These are phyloP conservation scores for Poecilia picta DNA, from an alignment of 2,797 vertebrate species.

Conservation along the genomic window DNA sequence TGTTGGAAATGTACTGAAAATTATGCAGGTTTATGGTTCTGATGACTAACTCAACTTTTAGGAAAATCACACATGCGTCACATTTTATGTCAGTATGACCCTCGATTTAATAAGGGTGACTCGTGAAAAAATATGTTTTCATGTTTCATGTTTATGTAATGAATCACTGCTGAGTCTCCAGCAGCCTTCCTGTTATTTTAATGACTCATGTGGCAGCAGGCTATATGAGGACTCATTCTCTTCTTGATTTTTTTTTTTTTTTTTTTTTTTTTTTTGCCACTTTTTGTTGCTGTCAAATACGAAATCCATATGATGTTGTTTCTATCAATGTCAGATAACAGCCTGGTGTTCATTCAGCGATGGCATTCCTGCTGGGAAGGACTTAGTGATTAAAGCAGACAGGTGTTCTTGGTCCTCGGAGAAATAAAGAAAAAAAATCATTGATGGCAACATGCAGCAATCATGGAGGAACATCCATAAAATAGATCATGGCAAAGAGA, in stretches of 20 bases:
- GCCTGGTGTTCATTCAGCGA: constrained; percentile 63
- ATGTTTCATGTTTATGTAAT: constrained; percentile 41
- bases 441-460: constrained; percentile 79
- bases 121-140: constrained; percentile 70
- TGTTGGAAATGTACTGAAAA: background rate
- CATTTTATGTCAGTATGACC: constrained; percentile 34
- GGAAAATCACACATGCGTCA: constrained; percentile 67
- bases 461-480: constrained; percentile 83
- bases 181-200: constrained; percentile 43
- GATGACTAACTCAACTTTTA: constrained; percentile 59
- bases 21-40: constrained; percentile 9
- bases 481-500: constrained; percentile 80
- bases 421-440: constrained; percentile 80
- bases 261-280: constrained; percentile 33
- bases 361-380: constrained; percentile 79
- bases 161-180: constrained; percentile 55
- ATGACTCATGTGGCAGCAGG: constrained; percentile 51
- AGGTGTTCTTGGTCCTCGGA: constrained; percentile 81
- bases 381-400: constrained; percentile 81
- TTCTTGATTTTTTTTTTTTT: constrained; percentile 60
- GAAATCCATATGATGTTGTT: constrained; percentile 78
- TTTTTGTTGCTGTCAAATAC: constrained; percentile 62
- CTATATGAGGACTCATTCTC: constrained; percentile 28
- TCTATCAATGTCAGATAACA: constrained; percentile 79
- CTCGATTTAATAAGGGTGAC: constrained; percentile 43